A percentile compares a stretch with the other conserved stretches of the same genome.
These are phyloP conservation scores for Psococerastis gibbosa DNA, from an alignment of 2,888 invertebrate species.

Conservation along the genomic window DNA sequence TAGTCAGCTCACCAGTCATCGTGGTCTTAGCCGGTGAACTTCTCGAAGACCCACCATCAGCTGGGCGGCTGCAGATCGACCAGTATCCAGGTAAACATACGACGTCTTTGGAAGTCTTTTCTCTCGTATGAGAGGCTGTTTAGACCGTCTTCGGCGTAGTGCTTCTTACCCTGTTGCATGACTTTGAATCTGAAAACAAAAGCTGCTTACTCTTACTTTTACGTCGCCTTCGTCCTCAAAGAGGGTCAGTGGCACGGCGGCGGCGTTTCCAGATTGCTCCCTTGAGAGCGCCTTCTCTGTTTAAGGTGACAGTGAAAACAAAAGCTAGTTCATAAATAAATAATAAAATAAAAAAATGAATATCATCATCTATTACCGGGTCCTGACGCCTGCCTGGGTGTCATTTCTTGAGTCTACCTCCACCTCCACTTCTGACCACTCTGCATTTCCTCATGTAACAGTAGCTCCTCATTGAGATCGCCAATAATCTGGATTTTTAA, in stretches of 20 bases:
- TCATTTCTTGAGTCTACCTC: too few relatives aligned
- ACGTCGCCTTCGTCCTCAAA: too few relatives aligned
- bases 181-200: conserved; percentile 51
- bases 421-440: too few relatives aligned
- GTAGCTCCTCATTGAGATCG: too few relatives aligned
- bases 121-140: conserved; percentile 65
- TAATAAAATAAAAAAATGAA: conserved; percentile 6
- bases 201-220: too few relatives aligned
- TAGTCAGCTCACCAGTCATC: conserved; percentile 32
- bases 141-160: conserved; percentile 70
- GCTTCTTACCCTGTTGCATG: conserved; percentile 62
- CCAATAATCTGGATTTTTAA: too few relatives aligned
- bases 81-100: conserved; percentile 65
- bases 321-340: background rate
- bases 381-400: too few relatives aligned
- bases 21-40: conserved; percentile 33
- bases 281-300: too few relatives aligned
- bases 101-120: conserved; percentile 42
- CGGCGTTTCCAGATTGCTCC: too few relatives aligned
- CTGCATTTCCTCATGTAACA: too few relatives aligned
- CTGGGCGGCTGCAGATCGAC: conserved; percentile 53
- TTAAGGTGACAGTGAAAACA: too few relatives aligned
- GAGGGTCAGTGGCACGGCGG: too few relatives aligned
- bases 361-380: background rate
- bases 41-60: conserved; percentile 38